Evolutionary conservation across 2,888 invertebrate genomes (phyloP), one percentile per base, ranked within the genome.

Genomic region (Pollenia amentaria): DNA sequence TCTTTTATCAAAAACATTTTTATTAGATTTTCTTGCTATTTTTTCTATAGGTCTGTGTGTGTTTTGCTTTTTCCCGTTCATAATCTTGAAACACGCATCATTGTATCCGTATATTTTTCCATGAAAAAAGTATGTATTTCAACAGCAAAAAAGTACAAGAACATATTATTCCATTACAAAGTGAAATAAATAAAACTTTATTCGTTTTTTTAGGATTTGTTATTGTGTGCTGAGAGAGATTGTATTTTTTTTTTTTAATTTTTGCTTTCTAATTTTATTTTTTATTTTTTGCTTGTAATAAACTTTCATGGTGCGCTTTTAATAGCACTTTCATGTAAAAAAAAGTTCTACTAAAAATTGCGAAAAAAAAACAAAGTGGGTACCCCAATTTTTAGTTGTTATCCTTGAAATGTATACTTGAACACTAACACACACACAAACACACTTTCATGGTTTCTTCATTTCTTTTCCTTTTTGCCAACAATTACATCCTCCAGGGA

Each of bases 291-390:
- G 64, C 44, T 80, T 87, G 84, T 81, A 84, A 84, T 67, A 87
- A 80, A 87, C 67, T 87, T 87, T 87, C 87, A 77, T 81, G 84
- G 87, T 84, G 77, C 51, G 76, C 77, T 81, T 84, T 87, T 84
- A 87, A 87, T 73, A 84, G 87, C 84, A 87, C 77, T 84, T 87
- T 21, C 84, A 84, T 87, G 84, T 87, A 53, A 40, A 67, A 64
- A 83, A 79, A 60, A n/a, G 51, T 14, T 42, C 42, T 42, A 62
- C 21, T 62, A 42, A 72, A 80, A 72, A 42, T 42, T 29, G 42
- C 78, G 18, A 64, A 51, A 77, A 78, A 46, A 78, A 55, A 51
- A 70, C 9, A 48, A 79, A 83, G 62, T 84, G 77, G 77, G 46
- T 84, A 87, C 69, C 80, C 77, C 84, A 84, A 84, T 84, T 84